Evolutionary conservation across 1,140 invertebrate genomes (phyloP), one percentile per base, ranked within the genome.

Genomic region (Drosophila kohkoa): DNA sequence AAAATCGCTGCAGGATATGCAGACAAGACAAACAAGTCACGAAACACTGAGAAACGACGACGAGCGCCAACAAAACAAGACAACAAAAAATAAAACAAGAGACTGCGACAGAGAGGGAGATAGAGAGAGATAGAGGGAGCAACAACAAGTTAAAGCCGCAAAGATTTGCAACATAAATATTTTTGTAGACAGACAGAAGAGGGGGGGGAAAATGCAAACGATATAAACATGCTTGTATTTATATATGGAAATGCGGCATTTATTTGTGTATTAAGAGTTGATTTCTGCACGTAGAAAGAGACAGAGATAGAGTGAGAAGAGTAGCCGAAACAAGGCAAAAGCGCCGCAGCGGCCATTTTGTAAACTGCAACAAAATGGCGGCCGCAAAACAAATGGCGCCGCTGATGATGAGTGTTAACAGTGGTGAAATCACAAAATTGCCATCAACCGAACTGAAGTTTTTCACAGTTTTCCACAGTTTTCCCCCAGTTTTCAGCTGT

Each of bases 1-100:
- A 79, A 80, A 83, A 87, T 75, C 77, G 83, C 85, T 83, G 85
- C 85, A 89, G 85, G 83, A 83, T 89, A 88, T 89, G 85, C 83
- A 89, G 83, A 83, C 83, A 88, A 88, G 85, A 72, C 85, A 88
- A 89, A 88, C 83, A 87, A 87, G 83, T 87, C 80, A 87, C 82
- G 79, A 87, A 86, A 67, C 82, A 41, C 15, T 41, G 65, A 62
- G 32, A 63, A 57, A 55, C 57, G 58, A 75, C 13, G 52, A 48
- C 45, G 13, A 16, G 13, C 30, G 11, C 25, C 52, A 65, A 77
- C 45, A 66, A 76, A 3, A 25, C 20, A 25, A 25, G 20, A 64
- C 60, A 75, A 10, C 32, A 60, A 65, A 45, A 25, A 43, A 63
- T 30, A 52, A 16, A 32, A 32, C n/a, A 49, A n/a, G 57, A 62